Evolutionary conservation across 2,113 vertebrate species (phyloP), one percentile per base, ranked within the genome.

Genomic region (Eulacestoma nigropectus): DNA sequence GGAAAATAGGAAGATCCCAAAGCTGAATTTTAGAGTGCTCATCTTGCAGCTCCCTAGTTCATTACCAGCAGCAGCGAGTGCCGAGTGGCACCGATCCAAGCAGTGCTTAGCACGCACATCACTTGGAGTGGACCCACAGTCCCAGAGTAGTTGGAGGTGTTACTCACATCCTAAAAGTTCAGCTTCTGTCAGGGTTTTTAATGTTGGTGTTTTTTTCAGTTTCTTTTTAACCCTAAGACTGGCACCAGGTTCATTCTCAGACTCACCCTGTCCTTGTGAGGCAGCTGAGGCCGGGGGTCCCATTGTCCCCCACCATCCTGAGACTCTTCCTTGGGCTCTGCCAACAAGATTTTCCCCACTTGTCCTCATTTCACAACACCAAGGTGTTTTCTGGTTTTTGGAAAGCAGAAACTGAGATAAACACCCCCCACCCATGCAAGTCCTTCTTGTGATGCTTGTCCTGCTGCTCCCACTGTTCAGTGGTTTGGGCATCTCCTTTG

Each of bases 381-480:
- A 35, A 33, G 32, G 49, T 50, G 22, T 37, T 65, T 50, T 26
- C 46, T 0, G 0, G 41, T 27, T 41, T 42, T 39, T 49, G 46
- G 47, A 37, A 76, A 75, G 50, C 63, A 50, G 32, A 78, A 53
- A 49, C 60, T 19, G 69, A 78, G 55, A 62, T 8, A 16, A 84
- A 67, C 1, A 15, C 1, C 6, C 82, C 44, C 16, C 0, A 6
- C 47, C 16, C 27, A 17, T 42, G 35, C 50, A 56, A 0, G 0
- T 52, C 69, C 73, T 72, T 87, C 33, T 17, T 3, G 6, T 57
- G 68, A 25, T 0, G 11, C 49, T 73, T 46, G 53, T 91, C 11
- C 42, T 4, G 9, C 60, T 69, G 60, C 63, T 89, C 30, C 21
- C 0, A 0, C 37, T 7, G 2, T 6, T 37, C 37, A 12, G 42